These are phyloP conservation scores for Bradypodion ventrale DNA, from an alignment of 2,797 vertebrate species.

Conservation along the genomic window DNA sequence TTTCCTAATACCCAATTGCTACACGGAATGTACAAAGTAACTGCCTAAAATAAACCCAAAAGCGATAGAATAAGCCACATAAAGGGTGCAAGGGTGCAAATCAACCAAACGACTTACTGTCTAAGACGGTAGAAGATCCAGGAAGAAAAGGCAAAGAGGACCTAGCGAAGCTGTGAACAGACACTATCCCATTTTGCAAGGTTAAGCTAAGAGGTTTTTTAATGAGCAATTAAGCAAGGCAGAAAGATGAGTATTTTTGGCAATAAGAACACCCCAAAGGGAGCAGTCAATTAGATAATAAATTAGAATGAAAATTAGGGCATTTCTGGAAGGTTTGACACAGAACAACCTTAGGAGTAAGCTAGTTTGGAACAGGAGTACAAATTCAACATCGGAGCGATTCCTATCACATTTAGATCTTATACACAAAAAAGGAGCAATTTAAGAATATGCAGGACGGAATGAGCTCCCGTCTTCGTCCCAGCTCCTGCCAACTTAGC, in stretches of 20 bases:
- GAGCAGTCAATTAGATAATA: constrained; percentile 63
- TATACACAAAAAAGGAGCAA: neutral
- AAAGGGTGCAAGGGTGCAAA: constrained; percentile 5
- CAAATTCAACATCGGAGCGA: neutral
- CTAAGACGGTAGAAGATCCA: constrained; percentile 32
- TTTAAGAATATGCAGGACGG: neutral
- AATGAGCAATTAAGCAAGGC: constrained; percentile 30
- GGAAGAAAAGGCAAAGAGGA: constrained; percentile 33
- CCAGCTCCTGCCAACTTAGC: too few relatives aligned
- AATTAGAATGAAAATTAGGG: constrained; percentile 55
- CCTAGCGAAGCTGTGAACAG: constrained; percentile 5
- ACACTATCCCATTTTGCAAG: constrained; percentile 42
- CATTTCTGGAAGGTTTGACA: constrained; percentile 57
- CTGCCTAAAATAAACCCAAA: neutral
- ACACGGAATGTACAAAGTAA: neutral
- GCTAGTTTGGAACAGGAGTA: constrained; percentile 14
- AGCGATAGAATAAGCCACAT: constrained; percentile 7
- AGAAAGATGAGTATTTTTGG: constrained; percentile 46
- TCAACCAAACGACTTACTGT: neutral
- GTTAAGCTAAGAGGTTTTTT: constrained; percentile 44
- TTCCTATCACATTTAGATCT: neutral
- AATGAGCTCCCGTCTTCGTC: too few relatives aligned
- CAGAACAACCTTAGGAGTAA: constrained; percentile 30
- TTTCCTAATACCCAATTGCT: neutral
- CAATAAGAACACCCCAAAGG: constrained; percentile 53